These are phyloP conservation scores for Cyclophora albipunctata DNA, from an alignment of 2,888 invertebrate genomes.

Conservation along the genomic window DNA sequence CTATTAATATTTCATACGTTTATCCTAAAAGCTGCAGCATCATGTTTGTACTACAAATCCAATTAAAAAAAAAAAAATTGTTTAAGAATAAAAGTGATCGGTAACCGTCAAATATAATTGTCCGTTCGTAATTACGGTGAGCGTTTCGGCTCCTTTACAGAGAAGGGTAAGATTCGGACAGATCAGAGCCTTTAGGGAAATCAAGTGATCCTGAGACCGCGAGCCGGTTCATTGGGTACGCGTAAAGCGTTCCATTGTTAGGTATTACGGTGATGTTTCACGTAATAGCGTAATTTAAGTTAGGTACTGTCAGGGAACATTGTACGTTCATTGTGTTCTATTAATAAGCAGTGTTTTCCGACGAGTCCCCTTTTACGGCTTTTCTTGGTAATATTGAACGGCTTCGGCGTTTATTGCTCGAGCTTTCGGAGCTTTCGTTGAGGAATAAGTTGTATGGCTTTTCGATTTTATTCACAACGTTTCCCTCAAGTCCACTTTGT, in stretches of 20 bases:
- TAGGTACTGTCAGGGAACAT: slow-evolving; percentile 27
- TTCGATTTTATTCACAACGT: too few relatives aligned
- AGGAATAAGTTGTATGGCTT: too few relatives aligned
- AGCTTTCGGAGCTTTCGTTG: too few relatives aligned
- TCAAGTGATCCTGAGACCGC: slow-evolving; percentile 34
- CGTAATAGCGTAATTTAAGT: slow-evolving; percentile 45
- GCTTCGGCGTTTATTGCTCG: too few relatives aligned
- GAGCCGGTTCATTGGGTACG: slow-evolving; percentile 28
- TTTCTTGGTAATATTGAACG: too few relatives aligned
- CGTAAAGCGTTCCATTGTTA: slow-evolving; percentile 41
- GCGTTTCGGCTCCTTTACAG: slow-evolving; percentile 1
- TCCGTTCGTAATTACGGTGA: background rate
- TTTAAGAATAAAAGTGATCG: too few relatives aligned
- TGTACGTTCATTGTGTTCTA: background rate
- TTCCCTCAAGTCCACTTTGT: too few relatives aligned
- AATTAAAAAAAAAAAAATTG: too few relatives aligned
- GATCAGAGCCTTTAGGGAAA: slow-evolving; percentile 40
- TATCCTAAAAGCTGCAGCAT: too few relatives aligned
- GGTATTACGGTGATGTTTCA: slow-evolving; percentile 40
- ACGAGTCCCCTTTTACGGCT: too few relatives aligned
- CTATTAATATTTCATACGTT: too few relatives aligned
- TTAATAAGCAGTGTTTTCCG: background rate
- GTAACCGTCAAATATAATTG: background rate
- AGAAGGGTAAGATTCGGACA: slow-evolving; percentile 23
- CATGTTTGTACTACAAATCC: too few relatives aligned